These are phyloP conservation scores for Rhingia rostrata DNA, from an alignment of 2,888 invertebrate species.

Conservation along the genomic window DNA sequence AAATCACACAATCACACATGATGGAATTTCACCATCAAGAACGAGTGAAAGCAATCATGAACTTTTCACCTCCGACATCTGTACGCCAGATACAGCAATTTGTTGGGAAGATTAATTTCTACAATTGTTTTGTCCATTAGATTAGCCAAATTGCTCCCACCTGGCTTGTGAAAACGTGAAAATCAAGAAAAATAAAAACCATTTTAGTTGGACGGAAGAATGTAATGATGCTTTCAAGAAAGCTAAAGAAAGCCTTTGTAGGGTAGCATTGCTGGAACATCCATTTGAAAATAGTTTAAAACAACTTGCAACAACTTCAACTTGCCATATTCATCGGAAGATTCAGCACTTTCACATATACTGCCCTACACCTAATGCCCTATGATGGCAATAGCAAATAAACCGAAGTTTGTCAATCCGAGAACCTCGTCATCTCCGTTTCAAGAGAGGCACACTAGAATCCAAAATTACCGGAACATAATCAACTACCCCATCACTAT, in stretches of 20 bases:
- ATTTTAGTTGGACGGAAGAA: constrained; percentile 6
- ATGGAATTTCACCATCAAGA: constrained; percentile 68
- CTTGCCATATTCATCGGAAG: no score
- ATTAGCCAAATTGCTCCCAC: constrained; percentile 30
- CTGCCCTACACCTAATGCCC: no score
- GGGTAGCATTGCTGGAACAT: background rate
- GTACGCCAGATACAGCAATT: constrained; percentile 53
- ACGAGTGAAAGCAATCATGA: constrained; percentile 67
- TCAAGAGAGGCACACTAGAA: no score
- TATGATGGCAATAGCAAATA: no score
- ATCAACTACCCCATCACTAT: no score
- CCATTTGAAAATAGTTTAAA: constrained; percentile 6
- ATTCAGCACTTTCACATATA: no score
- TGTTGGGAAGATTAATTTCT: constrained; percentile 47
- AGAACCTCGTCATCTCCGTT: no score
- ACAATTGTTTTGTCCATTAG: constrained; percentile 45
- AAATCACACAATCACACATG: constrained; percentile 44
- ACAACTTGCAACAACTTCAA: no score
- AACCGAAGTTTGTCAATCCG: no score
- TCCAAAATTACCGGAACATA: no score
- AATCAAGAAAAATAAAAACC: constrained; percentile 26
- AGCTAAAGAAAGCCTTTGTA: constrained; percentile 1
- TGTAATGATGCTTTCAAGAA: background rate
- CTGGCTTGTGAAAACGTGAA: constrained; percentile 3
- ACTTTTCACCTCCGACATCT: constrained; percentile 54